Base-by-base conservation (phyloP, 2,888 invertebrate species). In the Acleris holmiana region DNA sequence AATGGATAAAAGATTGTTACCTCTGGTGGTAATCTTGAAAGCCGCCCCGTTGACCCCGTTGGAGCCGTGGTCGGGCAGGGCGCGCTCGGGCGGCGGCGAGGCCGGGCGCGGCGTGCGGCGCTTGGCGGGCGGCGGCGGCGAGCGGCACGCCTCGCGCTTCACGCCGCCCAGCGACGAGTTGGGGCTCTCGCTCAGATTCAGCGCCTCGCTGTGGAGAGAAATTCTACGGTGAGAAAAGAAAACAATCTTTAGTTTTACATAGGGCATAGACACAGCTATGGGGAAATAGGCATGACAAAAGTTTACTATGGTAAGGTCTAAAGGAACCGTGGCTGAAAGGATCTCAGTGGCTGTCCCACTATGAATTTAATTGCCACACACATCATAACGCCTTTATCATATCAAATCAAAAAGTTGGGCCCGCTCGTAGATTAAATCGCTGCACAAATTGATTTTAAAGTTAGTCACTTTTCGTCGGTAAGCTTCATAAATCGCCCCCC, bases 21-120 rank as follows among this genome's bases (percentile, higher is more conserved):
- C 97, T 94, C 97, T 94, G 76, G 96, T 97, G 70, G 97, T 95
- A 74, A 98, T 97, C 90, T 97, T 98, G 79, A 98, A 97, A 78
- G 96, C 95, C 41, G 97, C 95, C 47, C 95, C 95, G 61, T 93
- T 82, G 18, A 85, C 79, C 5, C 84, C 84, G 55, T 85, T 84
- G 8, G 72, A 17, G 88, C 85, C 7, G 86, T 84, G 61, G 78
- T 76, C 47, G 87, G 86, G 7, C 78, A 85, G 13, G 29, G 35
- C 35, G 35, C 63, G 86, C 29, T 44, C 44, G 44, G 44, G 44
- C 44, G n/a, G 17, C 17, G 88, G 85, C 8, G 86, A 85, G 61
- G 78, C 76, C 47, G 88, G 86, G 6, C 78, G 85, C 63, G 86
- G 86, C 29, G 89, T 84, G 79, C 91, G 87, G 48, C 92, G 84